Evolutionary conservation across 2,888 invertebrate genomes (phyloP), one percentile per base, ranked within the genome.

Genomic region (Dolomedes plantarius): DNA sequence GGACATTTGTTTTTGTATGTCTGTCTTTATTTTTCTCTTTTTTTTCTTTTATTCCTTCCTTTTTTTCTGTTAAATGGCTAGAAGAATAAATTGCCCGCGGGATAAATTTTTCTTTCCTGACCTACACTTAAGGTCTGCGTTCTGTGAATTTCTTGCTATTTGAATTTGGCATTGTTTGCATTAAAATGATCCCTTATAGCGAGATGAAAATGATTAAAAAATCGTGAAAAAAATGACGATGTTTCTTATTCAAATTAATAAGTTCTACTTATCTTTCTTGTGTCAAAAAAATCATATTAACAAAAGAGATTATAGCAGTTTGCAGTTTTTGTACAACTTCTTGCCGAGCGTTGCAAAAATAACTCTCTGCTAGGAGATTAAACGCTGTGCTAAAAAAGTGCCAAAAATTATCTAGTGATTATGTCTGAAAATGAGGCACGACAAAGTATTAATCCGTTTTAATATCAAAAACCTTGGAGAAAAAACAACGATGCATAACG

Each of bases 341-440:
- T 77, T 77, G 77, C 72, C 50, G 67, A 76, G 67, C 77, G 73
- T 46, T 65, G 64, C 46, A 85, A 85, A 81, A 85, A 85, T 77
- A 85, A 85, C 77, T 81, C 80, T 65, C 81, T 50, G 73, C 50
- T 65, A 62, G 62, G 56, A 85, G 77, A 85, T 85, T 85, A 85
- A 77, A 77, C 77, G 56, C 29, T 1, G 50, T 36, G 62, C 73
- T 29, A 77, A 85, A 83, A 82, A 85, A 85, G 71, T 67, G 77
- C 76, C 73, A 85, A 85, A 85, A 85, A 85, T 85, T 77, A 85
- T 85, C 72, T 85, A 77, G 83, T 77, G 83, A 85, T 85, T 85
- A 85, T 76, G 77, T 85, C 77, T 77, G 83, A 73, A 73, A 85
- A 77, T 77, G 83, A 85, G 73, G 83, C 73, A 68, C 62, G 65